Conservation (phyloP, 2,113 vertebrate species). For the Orthonyx spaldingii region DNA sequence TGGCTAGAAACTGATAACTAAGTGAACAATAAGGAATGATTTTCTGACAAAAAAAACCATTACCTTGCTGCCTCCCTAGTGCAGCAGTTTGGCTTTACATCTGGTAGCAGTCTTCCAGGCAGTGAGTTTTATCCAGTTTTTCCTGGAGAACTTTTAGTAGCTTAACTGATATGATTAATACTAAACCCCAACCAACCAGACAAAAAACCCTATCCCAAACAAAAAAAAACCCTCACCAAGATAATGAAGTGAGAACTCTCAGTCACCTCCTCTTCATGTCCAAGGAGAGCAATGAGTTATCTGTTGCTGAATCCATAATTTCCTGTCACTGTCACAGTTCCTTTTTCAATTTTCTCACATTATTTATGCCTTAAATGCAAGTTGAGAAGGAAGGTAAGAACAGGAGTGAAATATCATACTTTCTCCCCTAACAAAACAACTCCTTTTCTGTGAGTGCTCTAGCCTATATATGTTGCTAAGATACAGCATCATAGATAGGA, state of each 20-base stretch:
- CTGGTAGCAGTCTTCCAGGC: not conserved
- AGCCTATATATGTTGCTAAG: not conserved
- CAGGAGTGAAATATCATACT: not conserved
- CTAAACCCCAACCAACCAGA: not conserved
- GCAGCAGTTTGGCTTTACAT: not conserved
- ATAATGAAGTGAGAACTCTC: not conserved
- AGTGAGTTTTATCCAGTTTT: not conserved
- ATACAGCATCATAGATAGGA: not conserved
- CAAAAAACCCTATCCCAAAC: not conserved
- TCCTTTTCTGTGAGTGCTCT: not conserved
- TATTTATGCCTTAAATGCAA: not conserved
- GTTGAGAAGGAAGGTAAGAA: not conserved
- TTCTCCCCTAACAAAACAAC: not conserved
- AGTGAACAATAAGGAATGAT: not conserved
- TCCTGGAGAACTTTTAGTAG: not conserved
- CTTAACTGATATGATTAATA: not conserved
- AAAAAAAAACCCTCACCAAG: not conserved
- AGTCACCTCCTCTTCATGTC: not conserved
- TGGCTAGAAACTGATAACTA: not conserved
- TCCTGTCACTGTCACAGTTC: not conserved
- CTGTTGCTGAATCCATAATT: not conserved
- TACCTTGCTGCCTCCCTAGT: not conserved
- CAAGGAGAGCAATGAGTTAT: not conserved
- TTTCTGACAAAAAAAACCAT: not conserved
- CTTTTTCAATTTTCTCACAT: not conserved